Evolutionary conservation across 2,113 vertebrate species (phyloP).

Genomic region (Ovibos moschatus): DNA sequence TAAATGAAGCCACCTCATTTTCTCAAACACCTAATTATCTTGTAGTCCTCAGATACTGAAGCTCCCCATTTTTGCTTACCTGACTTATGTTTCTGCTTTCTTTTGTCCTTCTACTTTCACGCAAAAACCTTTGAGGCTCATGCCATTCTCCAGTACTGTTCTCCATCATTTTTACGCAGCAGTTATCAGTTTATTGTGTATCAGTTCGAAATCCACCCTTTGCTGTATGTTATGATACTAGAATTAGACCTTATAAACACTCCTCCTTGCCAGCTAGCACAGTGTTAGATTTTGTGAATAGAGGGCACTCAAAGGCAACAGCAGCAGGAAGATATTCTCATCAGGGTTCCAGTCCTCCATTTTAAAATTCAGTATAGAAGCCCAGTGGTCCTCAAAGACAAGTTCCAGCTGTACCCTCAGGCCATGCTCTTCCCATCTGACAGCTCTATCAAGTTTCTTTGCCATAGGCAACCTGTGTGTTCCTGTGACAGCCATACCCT

Average conservation of each 20-base stretch:
- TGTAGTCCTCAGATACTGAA: background rate
- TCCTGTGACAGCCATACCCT: background rate
- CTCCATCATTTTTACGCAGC: background rate
- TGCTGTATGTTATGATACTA: background rate
- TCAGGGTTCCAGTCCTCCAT: background rate
- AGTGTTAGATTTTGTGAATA: background rate
- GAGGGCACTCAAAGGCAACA: background rate
- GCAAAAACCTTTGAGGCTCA: background rate
- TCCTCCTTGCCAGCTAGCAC: background rate
- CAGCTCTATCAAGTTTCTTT: background rate
- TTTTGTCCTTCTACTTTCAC: background rate
- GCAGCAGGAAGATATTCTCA: background rate
- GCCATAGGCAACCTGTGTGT: background rate
- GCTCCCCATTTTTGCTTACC: background rate
- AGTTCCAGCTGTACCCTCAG: background rate
- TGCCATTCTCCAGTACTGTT: background rate
- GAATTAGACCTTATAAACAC: background rate
- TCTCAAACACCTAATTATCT: background rate
- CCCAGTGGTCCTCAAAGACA: background rate
- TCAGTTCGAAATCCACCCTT: background rate
- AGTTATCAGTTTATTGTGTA: background rate
- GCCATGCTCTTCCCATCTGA: background rate
- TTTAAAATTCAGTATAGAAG: background rate
- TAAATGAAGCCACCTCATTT: constrained; percentile 36
- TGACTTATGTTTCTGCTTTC: constrained; percentile 4